Conservation (phyloP, 1,140 invertebrate genomes). For the Zaprionus ghesquierei region DNA sequence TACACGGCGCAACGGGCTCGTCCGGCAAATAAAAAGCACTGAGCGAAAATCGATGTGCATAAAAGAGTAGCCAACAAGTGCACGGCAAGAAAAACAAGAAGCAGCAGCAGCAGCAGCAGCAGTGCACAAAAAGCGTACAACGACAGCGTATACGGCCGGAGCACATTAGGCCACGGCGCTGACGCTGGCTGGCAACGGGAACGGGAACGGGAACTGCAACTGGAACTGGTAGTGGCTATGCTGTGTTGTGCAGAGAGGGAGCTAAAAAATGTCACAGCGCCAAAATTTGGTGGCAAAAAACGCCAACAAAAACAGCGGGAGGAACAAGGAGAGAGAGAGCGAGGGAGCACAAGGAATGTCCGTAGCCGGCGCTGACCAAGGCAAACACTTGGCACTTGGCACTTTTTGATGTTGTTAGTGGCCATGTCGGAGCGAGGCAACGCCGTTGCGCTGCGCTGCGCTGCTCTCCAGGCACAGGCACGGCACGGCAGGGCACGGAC, state of each 20-base stretch:
- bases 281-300: conserved; percentile 34
- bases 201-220: not conserved
- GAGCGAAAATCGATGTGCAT: conserved; percentile 80
- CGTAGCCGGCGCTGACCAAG: conserved; percentile 52
- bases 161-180: conserved; percentile 24
- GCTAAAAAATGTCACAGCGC: conserved; percentile 62
- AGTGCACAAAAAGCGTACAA: not conserved
- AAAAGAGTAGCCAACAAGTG: conserved; percentile 77
- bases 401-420: conserved; percentile 78
- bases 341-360: conserved; percentile 46
- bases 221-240: not conserved
- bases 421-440: conserved; percentile 52
- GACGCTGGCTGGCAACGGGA: no score
- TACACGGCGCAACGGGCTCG: conserved; percentile 2
- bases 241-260: not conserved
- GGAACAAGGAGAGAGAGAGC: not conserved
- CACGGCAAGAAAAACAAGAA: conserved; percentile 40
- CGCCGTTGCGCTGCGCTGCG: not conserved
- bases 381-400: conserved; percentile 76
- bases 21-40: conserved; percentile 75
- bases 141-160: conserved; percentile 18
- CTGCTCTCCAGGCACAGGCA: not conserved
- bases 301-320: conserved; percentile 6
- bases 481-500: not conserved
- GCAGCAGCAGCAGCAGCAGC: not conserved